phyloP scores from a whole-genome alignment of 1,140 invertebrate species.

The Brachionus calyciflorus region DNA sequence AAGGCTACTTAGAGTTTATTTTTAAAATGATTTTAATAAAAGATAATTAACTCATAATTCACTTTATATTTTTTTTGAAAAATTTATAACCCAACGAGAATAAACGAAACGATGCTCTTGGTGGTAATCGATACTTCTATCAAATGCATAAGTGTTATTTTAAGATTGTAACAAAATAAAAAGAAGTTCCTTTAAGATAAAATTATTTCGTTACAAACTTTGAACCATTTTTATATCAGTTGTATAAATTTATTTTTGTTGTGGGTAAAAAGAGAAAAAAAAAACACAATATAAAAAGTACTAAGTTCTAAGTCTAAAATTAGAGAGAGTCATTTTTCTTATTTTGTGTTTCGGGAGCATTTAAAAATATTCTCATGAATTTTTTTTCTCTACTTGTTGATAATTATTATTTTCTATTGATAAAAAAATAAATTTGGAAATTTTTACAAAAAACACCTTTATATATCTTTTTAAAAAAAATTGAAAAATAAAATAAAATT shows the following conservation, averaged over 20 bases:
- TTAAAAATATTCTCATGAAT: constrained; percentile 17
- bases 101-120: not conserved
- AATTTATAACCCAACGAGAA: no score
- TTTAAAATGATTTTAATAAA: constrained; percentile 24
- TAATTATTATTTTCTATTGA: no score
- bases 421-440: no score
- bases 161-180: not conserved
- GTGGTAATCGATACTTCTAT: not conserved
- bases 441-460: no score
- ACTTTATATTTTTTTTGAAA: no score
- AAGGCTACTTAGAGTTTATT: not conserved
- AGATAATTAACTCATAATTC: no score
- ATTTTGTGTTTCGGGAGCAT: not conserved
- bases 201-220: not conserved
- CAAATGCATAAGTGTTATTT: not conserved
- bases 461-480: no score
- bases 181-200: constrained; percentile 14
- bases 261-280: no score
- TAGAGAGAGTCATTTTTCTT: not conserved
- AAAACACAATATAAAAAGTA: not conserved
- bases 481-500: no score
- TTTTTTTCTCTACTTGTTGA: no score
- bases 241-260: no score
- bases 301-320: constrained; percentile 38
- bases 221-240: constrained; percentile 1